phyloP scores from a whole-genome alignment of 2,797 vertebrate genomes.

The Acipenser transmontanus region DNA sequence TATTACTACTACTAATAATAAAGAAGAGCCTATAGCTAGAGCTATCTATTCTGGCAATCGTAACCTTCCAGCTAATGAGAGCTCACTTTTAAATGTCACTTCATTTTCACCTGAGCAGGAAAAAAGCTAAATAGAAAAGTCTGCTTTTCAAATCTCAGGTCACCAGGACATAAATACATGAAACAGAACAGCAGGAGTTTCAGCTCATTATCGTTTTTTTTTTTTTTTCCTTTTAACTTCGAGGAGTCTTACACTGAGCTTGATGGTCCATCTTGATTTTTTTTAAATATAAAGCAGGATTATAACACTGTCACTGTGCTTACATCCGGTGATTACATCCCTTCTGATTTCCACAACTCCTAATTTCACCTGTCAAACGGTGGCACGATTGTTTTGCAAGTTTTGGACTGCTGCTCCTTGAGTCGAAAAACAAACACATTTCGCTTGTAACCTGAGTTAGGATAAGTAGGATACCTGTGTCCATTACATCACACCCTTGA shows the following conservation, averaged over 20 bases:
- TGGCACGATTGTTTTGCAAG: neutral
- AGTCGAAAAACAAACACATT: neutral
- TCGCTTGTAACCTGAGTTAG: neutral
- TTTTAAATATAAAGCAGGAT: neutral
- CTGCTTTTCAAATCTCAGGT: constrained; percentile 27
- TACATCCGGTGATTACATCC: constrained; percentile 22
- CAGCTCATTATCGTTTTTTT: constrained; percentile 56
- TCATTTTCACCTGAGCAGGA: constrained; percentile 3
- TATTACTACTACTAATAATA: no score
- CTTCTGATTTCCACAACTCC: constrained; percentile 49
- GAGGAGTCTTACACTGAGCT: constrained; percentile 34
- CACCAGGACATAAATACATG: constrained; percentile 45
- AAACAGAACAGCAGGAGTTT: constrained; percentile 46
- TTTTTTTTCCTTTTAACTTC: constrained; percentile 40
- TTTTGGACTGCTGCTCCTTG: neutral
- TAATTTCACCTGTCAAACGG: constrained; percentile 38
- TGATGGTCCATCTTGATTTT: constrained; percentile 40
- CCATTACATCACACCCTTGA: no score
- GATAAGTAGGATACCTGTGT: neutral
- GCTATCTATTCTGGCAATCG: no score
- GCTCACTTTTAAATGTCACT: neutral
- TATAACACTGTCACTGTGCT: constrained; percentile 34
- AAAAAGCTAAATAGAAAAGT: constrained; percentile 6
- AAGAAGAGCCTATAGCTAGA: no score
- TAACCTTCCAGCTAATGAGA: neutral